These are phyloP conservation scores for Sebastes matsubarae DNA, from an alignment of 2,797 vertebrate genomes.

Conservation along the genomic window DNA sequence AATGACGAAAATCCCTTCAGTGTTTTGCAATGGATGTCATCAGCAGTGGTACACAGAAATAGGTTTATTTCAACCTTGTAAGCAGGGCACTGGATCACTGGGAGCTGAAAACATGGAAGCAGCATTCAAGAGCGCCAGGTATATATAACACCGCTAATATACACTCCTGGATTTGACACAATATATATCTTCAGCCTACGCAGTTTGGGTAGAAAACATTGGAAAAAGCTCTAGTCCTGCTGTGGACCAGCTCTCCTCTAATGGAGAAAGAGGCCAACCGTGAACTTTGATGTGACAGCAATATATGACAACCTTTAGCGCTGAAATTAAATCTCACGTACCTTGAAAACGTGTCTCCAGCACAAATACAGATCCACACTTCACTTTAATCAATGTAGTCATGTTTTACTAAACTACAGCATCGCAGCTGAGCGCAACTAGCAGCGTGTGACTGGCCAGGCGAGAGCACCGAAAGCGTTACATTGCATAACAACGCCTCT, in stretches of 20 bases:
- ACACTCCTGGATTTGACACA: background rate
- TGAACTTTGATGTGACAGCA: slow-evolving; percentile 58
- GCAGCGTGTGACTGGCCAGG: slow-evolving; percentile 27
- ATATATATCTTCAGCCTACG: background rate
- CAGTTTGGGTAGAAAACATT: slow-evolving; percentile 25
- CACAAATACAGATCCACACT: slow-evolving; percentile 41
- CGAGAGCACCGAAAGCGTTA: slow-evolving; percentile 41
- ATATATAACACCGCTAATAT: background rate
- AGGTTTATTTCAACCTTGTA: slow-evolving; percentile 66
- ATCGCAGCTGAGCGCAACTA: slow-evolving; percentile 34
- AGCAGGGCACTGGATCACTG: slow-evolving; percentile 59
- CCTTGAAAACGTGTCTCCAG: slow-evolving; percentile 64
- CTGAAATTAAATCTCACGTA: slow-evolving; percentile 63
- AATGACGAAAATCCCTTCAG: slow-evolving; percentile 11
- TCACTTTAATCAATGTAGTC: slow-evolving; percentile 48
- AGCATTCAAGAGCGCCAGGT: slow-evolving; percentile 56
- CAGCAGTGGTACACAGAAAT: slow-evolving; percentile 24
- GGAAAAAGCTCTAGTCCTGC: slow-evolving; percentile 1
- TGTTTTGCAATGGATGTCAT: slow-evolving; percentile 47
- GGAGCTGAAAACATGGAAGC: slow-evolving; percentile 54
- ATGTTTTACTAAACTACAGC: slow-evolving; percentile 33
- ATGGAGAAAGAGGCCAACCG: slow-evolving; percentile 18
- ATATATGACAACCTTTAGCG: background rate
- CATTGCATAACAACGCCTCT: slow-evolving; percentile 70
- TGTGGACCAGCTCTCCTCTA: background rate